Evolutionary conservation across 2,797 vertebrate species (phyloP), one percentile per base, ranked within the genome.

Genomic region (Manis javanica): DNA sequence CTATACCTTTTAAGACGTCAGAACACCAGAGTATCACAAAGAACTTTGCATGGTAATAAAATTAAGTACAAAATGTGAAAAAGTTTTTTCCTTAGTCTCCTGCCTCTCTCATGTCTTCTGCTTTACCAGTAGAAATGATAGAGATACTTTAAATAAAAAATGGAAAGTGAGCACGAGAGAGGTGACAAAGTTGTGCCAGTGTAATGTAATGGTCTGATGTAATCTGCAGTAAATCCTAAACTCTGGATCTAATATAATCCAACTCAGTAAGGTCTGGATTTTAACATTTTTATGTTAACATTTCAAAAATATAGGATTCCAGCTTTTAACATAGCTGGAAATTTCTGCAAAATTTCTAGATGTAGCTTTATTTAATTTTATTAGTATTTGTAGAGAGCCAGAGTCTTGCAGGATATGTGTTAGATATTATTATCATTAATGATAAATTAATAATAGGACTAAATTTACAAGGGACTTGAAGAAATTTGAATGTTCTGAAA

Each of bases 71-170:
- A 42, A 78, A 63, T 83, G 7, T 46, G 59, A 78, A 75, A 75
- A 57, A 24, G 3, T 93, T 75, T 78, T 8, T 68, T 57, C 11
- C 21, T 19, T 29, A 42, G 19, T 39, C 64, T 79, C 19, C 16
- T 39, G 6, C 18, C 3, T 87, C 7, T 75, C 13, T 85, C 29
- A 42, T 91, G 23, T 8, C 3, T 74, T 89, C 19, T 57, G 5
- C 31, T 81, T 94, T 82, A 31, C 69, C 7, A 51, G 13, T 66
- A 69, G 26, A 74, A 24, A 19, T 18, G 66, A 53, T 42, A 53
- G 61, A 74, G 87, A 59, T 78, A 61, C 26, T 88, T 85, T 91
- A 81, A 94, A 81, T 86, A 63, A 61, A 90, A 84, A 88, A 26
- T 57, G 3, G 5, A 66, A 78, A 87, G 18, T 68, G 23, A 42